Evolutionary conservation across 2,797 vertebrate genomes (phyloP), one percentile per base, ranked within the genome.

Genomic region (Melanogrammus aeglefinus): DNA sequence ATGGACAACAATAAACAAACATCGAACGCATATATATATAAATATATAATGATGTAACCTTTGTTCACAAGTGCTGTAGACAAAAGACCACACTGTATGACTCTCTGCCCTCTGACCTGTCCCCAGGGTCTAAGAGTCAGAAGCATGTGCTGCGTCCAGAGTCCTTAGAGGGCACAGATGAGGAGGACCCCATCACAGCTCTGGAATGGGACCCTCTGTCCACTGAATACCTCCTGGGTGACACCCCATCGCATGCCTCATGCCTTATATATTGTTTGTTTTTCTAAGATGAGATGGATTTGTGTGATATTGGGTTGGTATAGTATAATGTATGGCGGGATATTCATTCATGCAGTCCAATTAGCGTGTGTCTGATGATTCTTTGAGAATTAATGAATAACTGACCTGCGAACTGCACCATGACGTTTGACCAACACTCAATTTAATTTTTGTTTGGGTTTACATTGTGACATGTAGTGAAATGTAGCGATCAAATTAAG

Each of bases 141-240:
- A 99, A 97, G 80, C 98, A 99, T 1, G 95, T 99, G 35, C 81
- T 99, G 88, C 95, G 96, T 75, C 97, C 97, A 0, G 97, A 98
- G 83, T 95, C 95, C n/a, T 90, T 98, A 70, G 97, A 99, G 90
- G 97, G 97, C 69, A 96, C 97, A 0, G 98, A 99, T 8, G 98
- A 98, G 84, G 98, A 99, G 77, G 97, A 99, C 84, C 97, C 98
- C 0, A 86, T 99, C 79, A 97, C 96, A 1, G 98, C 96, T 0
- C 84, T 99, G 84, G 98, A 99, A 78, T 99, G 98, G 98, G 98
- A 99, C 90, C 97, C 94, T 12, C 92, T 99, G 29, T 99, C 98
- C 29, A 94, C 93, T 0, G 97, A 98, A 84, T 99, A 99, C 85
- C 93, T 99, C 82, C 94, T 99, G 75, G 92, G 92, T 92, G 82